These are phyloP conservation scores for Lacerta bilineata DNA, from an alignment of 2,797 vertebrate genomes.

Conservation along the genomic window DNA sequence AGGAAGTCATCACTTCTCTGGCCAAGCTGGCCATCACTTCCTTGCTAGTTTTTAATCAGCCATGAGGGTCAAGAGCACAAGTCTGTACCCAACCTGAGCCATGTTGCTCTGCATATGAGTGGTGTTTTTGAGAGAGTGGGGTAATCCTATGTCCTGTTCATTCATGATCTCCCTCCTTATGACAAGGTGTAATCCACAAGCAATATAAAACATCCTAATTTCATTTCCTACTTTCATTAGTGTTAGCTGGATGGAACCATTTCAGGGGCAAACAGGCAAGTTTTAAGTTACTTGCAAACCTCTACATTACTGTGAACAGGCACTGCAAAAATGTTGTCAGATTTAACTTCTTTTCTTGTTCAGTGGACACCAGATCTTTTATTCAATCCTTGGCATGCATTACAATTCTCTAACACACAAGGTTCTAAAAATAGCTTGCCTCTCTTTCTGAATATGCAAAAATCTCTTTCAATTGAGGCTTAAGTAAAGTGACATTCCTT, in stretches of 20 bases:
- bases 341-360: slow-evolving; percentile 14
- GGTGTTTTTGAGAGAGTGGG: too few relatives aligned
- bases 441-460: slow-evolving; percentile 26
- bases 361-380: neutral
- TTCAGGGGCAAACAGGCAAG: neutral
- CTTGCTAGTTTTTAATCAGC: too few relatives aligned
- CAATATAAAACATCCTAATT: slow-evolving; percentile 4
- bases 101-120: neutral
- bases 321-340: too few relatives aligned
- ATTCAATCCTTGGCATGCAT: neutral
- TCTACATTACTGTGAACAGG: neutral
- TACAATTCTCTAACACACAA: neutral
- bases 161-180: neutral
- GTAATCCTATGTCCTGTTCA: neutral
- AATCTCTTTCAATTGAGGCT: slow-evolving; percentile 24
- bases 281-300: neutral
- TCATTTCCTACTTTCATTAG: slow-evolving; percentile 8
- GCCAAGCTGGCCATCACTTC: too few relatives aligned
- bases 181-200: neutral
- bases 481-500: slow-evolving; percentile 40
- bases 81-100: too few relatives aligned
- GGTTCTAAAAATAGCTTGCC: slow-evolving; percentile 23
- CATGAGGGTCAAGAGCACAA: too few relatives aligned
- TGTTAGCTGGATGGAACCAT: neutral
- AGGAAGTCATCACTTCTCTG: too few relatives aligned